Conservation (phyloP, 2,797 vertebrate genomes). For the Sylvilagus floridanus region DNA sequence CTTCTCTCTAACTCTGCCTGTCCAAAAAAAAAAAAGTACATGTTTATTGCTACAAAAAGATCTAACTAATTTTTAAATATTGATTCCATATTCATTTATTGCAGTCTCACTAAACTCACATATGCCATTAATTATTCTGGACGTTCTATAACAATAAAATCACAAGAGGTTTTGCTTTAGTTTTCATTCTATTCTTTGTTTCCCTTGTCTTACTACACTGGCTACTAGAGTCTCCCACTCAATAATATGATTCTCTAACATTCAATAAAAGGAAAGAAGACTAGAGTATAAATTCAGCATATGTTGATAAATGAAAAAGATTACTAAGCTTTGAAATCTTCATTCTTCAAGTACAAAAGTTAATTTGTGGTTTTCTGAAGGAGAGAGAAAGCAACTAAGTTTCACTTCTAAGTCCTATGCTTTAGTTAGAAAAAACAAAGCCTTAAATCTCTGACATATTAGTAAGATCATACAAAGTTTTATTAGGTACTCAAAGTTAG, state of each 20-base stretch:
- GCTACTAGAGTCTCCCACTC: background rate
- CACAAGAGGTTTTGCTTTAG: background rate
- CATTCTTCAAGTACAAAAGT: background rate
- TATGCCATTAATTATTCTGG: slow-evolving; percentile 23
- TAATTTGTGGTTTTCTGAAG: slow-evolving; percentile 20
- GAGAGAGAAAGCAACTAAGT: background rate
- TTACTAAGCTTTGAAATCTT: background rate
- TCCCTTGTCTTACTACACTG: background rate
- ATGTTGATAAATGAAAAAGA: background rate
- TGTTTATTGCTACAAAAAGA: background rate
- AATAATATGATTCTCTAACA: background rate
- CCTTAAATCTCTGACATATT: background rate
- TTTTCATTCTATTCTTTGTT: background rate
- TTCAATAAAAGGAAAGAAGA: background rate
- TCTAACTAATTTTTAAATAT: background rate
- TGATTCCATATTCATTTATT: background rate
- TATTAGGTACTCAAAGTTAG: slow-evolving; percentile 2
- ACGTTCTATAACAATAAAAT: slow-evolving; percentile 30
- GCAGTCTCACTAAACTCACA: background rate
- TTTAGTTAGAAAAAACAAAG: background rate
- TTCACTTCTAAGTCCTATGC: slow-evolving; percentile 17
- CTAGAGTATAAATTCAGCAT: background rate
- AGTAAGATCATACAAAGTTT: background rate
- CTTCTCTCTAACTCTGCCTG: no score
- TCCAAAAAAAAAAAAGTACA: background rate